Evolutionary conservation across 1,140 invertebrate species (phyloP).

Genomic region (Aphis craccivora): DNA sequence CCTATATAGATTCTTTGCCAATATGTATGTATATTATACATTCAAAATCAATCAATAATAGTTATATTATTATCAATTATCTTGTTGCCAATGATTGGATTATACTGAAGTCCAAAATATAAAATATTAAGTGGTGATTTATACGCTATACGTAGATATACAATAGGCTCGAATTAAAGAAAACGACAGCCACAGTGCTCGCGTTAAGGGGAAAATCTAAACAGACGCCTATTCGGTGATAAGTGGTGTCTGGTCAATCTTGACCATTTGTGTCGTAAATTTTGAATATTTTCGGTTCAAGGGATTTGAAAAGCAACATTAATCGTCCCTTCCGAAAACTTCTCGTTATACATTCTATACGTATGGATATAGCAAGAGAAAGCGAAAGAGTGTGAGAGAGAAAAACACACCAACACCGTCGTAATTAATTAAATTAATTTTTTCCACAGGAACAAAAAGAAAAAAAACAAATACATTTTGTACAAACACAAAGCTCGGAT

Average conservation of each 20-base stretch:
- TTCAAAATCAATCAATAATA: too few relatives aligned
- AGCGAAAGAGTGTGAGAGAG: neutral
- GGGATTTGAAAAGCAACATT: conserved; percentile 50
- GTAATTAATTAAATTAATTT: conserved; percentile 58
- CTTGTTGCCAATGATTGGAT: neutral
- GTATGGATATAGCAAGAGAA: neutral
- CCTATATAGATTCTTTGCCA: too few relatives aligned
- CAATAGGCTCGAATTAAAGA: neutral
- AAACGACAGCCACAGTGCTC: neutral
- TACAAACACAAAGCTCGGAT: conserved; percentile 50
- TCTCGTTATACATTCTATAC: neutral
- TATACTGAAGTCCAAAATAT: neutral
- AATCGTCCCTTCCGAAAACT: conserved; percentile 42
- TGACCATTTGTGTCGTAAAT: conserved; percentile 9
- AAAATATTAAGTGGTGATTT: neutral
- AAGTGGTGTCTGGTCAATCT: conserved; percentile 10
- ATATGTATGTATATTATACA: too few relatives aligned
- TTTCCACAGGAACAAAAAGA: conserved; percentile 46
- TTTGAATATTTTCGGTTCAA: conserved; percentile 42
- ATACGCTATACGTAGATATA: neutral
- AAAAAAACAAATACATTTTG: conserved; percentile 56
- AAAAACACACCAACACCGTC: conserved; percentile 21
- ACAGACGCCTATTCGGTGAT: neutral
- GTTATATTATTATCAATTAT: neutral
- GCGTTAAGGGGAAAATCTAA: neutral